Percentiles rank a stretch among this genome's conserved stretches.
These are phyloP conservation scores for Eulemur coronatus DNA, from an alignment of 2,797 vertebrate genomes.

Conservation along the genomic window DNA sequence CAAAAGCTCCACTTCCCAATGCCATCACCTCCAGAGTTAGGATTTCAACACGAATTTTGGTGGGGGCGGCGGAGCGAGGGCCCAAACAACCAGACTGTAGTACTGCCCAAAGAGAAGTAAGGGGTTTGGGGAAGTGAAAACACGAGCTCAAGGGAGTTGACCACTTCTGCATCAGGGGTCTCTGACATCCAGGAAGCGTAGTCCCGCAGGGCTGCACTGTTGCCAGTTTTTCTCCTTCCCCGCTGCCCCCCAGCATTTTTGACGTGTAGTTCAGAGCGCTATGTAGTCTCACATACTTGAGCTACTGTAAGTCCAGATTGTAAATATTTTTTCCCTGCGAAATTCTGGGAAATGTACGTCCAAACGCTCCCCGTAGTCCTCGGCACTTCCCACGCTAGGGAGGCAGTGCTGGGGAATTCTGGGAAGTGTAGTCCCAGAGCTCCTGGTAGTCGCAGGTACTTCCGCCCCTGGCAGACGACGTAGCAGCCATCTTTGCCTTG, in stretches of 20 bases:
- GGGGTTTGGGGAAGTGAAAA: not conserved
- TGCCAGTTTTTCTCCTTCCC: no score
- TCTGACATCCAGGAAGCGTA: accelerated
- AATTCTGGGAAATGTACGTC: not conserved
- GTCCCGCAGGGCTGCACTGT: accelerated
- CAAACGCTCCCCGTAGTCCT: accelerated
- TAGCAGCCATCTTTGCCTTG: not conserved
- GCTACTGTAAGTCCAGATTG: accelerated
- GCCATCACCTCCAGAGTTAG: not conserved
- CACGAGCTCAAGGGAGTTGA: not conserved
- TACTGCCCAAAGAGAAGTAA: not conserved
- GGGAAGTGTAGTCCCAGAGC: slow-evolving; percentile 37
- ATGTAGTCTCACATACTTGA: no score
- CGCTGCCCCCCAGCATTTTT: not conserved
- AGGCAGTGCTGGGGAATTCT: not conserved
- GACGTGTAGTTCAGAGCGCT: not conserved
- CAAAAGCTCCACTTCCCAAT: not conserved
- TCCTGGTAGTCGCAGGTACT: accelerated
- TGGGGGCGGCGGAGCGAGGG: no score
- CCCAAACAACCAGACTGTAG: not conserved
- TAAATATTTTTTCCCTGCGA: not conserved
- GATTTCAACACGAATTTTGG: not conserved
- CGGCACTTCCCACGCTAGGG: not conserved
- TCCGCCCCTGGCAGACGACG: not conserved
- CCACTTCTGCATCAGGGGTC: not conserved